A percentile compares a stretch with the other conserved stretches of the same genome.
These are phyloP conservation scores for Antechinus flavipes DNA, from an alignment of 2,113 vertebrate species.

Conservation along the genomic window DNA sequence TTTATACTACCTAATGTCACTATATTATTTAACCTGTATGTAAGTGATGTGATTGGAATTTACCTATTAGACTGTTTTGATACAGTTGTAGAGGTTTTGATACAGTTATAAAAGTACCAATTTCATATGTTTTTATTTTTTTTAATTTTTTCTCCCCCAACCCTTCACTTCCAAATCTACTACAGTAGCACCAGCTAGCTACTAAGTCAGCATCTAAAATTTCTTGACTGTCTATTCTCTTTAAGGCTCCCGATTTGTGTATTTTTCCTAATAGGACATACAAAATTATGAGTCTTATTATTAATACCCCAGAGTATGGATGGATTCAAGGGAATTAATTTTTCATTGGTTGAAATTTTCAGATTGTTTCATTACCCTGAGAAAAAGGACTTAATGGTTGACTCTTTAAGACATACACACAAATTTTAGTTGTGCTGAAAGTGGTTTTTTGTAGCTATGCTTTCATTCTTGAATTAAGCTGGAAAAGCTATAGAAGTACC, in stretches of 20 bases:
- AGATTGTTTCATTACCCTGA: constrained; percentile 3
- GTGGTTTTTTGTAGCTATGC: neutral
- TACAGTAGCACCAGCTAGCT: neutral
- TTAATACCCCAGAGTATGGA: neutral
- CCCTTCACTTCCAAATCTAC: neutral
- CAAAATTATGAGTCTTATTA: neutral
- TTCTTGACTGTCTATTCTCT: neutral
- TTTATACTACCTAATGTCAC: neutral
- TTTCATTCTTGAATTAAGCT: constrained; percentile 41
- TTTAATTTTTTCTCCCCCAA: neutral
- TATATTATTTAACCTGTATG: rapidly evolving
- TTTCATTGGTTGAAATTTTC: constrained; percentile 7
- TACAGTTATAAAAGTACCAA: neutral
- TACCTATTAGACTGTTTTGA: neutral
- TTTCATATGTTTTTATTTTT: neutral
- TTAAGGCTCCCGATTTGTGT: neutral
- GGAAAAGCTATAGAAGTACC: neutral
- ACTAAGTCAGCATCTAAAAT: neutral
- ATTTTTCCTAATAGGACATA: neutral
- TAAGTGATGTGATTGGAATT: neutral
- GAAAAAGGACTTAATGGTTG: neutral
- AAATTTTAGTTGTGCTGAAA: neutral
- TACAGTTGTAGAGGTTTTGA: neutral
- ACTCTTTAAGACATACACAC: neutral
- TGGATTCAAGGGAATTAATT: neutral